Percentiles rank a stretch among this genome's conserved stretches.
Conservation (phyloP, 2,113 vertebrate species). For the Cathartes aura region DNA sequence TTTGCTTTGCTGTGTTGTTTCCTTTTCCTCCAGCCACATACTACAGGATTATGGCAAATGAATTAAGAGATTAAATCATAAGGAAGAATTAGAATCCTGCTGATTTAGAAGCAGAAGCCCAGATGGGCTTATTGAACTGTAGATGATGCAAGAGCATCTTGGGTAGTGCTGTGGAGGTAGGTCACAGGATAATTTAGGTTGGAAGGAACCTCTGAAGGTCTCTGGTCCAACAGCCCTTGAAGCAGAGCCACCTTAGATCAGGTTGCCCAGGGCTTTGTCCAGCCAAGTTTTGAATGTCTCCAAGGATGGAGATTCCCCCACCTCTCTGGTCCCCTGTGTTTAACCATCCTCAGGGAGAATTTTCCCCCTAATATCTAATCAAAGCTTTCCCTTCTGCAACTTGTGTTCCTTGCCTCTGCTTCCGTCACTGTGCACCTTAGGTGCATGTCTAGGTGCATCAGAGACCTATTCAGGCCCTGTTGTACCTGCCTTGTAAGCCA, state of each 20-base stretch:
- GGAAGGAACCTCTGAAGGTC: not conserved
- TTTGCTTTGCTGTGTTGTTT: slow-evolving; percentile 14
- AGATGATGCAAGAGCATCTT: not conserved
- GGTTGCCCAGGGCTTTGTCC: not conserved
- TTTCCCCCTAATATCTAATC: not conserved
- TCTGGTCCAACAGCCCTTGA: not conserved
- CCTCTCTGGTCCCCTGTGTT: not conserved
- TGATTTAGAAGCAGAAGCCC: slow-evolving; percentile 17
- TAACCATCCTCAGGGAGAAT: not conserved
- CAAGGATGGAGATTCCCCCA: not conserved
- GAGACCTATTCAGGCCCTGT: not conserved
- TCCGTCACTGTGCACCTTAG: not conserved
- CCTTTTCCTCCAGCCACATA: slow-evolving; percentile 21
- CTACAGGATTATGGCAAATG: slow-evolving; percentile 35
- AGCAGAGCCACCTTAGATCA: not conserved
- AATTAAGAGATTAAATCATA: slow-evolving; percentile 49
- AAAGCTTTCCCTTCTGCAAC: not conserved
- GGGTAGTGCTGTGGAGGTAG: not conserved
- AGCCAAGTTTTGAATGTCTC: not conserved
- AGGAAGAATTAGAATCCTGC: slow-evolving; percentile 1
- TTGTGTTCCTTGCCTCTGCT: not conserved
- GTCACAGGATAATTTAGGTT: not conserved
- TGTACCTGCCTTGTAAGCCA: not conserved
- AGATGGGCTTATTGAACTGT: not conserved
- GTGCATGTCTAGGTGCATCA: not conserved